Conservation (phyloP, 2,797 vertebrate genomes). For the Anguilla anguilla region DNA sequence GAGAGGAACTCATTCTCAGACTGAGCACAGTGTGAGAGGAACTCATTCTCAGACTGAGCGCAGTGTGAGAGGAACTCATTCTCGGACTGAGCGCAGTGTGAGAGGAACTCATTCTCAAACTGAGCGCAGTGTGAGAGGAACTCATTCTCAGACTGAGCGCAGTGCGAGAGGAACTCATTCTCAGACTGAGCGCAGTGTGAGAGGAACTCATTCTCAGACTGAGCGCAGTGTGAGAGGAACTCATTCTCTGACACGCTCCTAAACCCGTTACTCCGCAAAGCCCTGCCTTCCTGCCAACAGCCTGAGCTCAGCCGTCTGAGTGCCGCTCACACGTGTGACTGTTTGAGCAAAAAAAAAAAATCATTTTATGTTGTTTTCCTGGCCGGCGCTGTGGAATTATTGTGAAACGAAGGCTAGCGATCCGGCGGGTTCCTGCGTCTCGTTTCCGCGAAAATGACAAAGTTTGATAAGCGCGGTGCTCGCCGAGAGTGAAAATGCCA, state of each 20-base stretch:
- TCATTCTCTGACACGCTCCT: conserved; percentile 37
- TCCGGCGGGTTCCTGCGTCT: conserved; percentile 31
- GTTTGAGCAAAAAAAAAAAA: conserved; percentile 48
- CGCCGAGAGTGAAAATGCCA: conserved; percentile 1
- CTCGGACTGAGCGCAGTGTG: no score
- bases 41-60: no score
- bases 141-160: no score
- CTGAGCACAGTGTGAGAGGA: no score
- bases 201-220: no score
- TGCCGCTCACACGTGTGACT: conserved; percentile 44
- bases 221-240: not conserved
- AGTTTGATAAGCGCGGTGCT: conserved; percentile 33
- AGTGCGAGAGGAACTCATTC: no score
- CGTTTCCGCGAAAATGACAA: conserved; percentile 40
- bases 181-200: no score
- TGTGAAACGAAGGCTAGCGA: conserved; percentile 30
- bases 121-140: no score
- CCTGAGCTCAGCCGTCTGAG: conserved; percentile 59
- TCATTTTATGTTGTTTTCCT: conserved; percentile 61
- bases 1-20: no score
- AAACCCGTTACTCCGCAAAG: conserved; percentile 48
- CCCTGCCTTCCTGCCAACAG: conserved; percentile 46
- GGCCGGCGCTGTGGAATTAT: conserved; percentile 56
- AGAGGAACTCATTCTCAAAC: no score
- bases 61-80: no score